Conservation (phyloP, 2,888 invertebrate species). For the Creontiades dilutus region DNA sequence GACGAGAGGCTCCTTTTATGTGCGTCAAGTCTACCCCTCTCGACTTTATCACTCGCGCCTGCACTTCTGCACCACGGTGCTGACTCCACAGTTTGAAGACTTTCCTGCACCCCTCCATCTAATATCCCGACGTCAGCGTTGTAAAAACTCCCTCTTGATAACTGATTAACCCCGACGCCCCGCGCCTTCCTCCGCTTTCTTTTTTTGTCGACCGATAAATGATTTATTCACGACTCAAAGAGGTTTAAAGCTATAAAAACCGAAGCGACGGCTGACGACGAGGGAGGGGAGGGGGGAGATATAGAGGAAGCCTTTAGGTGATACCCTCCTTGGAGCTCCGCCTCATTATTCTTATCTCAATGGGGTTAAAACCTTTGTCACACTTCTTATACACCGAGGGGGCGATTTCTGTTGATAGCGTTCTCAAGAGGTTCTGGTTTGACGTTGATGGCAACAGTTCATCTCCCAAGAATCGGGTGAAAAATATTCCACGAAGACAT, state of each 20-base stretch:
- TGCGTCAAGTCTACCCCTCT: neutral
- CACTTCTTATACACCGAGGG: neutral
- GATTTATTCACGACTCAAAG: conserved; percentile 17
- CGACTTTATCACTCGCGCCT: conserved; percentile 2
- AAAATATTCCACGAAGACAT: too few species aligned
- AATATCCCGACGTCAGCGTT: neutral
- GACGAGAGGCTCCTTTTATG: neutral
- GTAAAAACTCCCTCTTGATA: conserved; percentile 14
- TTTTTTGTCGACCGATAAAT: neutral
- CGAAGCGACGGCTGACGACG: neutral
- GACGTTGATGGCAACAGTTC: too few species aligned
- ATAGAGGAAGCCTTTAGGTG: conserved; percentile 15
- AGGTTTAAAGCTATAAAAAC: conserved; percentile 32
- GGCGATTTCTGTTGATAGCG: neutral
- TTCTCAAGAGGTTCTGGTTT: neutral
- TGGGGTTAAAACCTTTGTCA: conserved; percentile 4
- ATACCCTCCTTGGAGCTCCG: neutral
- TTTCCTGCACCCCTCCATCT: neutral
- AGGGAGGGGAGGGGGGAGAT: neutral
- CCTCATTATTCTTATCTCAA: conserved; percentile 36
- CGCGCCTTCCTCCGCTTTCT: neutral
- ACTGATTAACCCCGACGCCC: conserved; percentile 19
- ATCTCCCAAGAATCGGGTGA: too few species aligned
- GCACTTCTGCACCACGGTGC: neutral
- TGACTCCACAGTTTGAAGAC: neutral